phyloP scores from a whole-genome alignment of 2,113 vertebrate genomes.

The Gobius niger region DNA sequence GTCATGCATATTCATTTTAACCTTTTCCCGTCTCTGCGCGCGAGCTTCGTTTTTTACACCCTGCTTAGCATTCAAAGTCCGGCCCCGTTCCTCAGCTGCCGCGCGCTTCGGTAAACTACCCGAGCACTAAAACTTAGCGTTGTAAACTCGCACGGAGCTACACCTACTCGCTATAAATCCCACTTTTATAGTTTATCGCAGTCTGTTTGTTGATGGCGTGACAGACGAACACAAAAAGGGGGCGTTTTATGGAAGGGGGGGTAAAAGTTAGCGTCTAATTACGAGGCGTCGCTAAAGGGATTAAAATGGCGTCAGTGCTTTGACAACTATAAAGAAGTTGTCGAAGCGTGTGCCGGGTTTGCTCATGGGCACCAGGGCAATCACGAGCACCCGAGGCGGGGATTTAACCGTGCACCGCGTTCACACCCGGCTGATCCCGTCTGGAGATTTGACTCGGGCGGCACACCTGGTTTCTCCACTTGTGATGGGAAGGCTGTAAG shows the following conservation, averaged over 20 bases:
- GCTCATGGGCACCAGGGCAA: constrained; percentile 33
- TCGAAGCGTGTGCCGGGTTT: constrained; percentile 3
- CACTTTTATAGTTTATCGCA: neutral
- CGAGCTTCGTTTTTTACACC: constrained; percentile 1
- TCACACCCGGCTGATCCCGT: constrained; percentile 7
- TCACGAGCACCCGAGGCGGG: neutral
- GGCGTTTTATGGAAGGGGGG: neutral
- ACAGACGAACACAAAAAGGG: constrained; percentile 10
- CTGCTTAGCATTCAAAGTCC: constrained; percentile 33
- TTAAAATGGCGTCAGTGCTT: neutral
- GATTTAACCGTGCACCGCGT: neutral
- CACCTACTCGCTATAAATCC: constrained; percentile 9
- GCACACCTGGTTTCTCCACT: constrained; percentile 40
- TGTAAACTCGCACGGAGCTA: constrained; percentile 1
- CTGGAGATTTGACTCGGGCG: constrained; percentile 37
- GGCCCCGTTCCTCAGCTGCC: constrained; percentile 15
- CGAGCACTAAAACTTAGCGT: neutral
- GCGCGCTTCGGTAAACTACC: neutral
- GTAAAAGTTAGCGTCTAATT: neutral
- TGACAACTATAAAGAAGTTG: constrained; percentile 7
- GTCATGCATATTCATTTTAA: constrained; percentile 40
- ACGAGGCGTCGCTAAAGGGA: constrained; percentile 8
- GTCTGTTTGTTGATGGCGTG: constrained; percentile 1
- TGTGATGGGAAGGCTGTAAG: constrained; percentile 46
- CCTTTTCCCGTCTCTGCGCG: constrained; percentile 10